A percentile compares a stretch with the other conserved stretches of the same genome.
These are phyloP conservation scores for Vulpes ferrilata DNA, from an alignment of 2,113 vertebrate genomes.

Conservation along the genomic window DNA sequence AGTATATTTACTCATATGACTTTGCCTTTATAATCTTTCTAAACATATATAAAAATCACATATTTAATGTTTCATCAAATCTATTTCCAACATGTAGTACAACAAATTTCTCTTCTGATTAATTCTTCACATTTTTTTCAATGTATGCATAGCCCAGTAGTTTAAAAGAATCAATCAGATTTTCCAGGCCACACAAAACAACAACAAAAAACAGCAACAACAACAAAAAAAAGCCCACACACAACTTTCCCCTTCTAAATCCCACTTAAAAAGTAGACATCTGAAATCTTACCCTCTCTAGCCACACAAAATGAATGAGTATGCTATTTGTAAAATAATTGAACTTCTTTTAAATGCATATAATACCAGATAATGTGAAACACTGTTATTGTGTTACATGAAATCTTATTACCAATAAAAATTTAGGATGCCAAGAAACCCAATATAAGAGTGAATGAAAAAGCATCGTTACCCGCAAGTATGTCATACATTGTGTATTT, in stretches of 20 bases:
- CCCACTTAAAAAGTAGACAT: background rate
- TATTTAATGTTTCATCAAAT: background rate
- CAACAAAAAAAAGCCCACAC: background rate
- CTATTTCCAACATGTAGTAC: background rate
- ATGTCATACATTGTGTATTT: slow-evolving; percentile 19
- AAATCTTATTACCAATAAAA: slow-evolving; percentile 44
- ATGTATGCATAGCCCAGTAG: background rate
- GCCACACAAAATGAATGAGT: slow-evolving; percentile 30
- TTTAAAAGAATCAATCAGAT: background rate
- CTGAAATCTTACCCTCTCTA: background rate
- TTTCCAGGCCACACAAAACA: background rate
- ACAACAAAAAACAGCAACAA: background rate
- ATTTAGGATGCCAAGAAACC: background rate
- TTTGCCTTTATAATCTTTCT: background rate
- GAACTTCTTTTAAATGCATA: slow-evolving; percentile 34
- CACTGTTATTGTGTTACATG: slow-evolving; percentile 1
- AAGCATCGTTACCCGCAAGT: background rate
- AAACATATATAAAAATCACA: background rate
- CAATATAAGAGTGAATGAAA: slow-evolving; percentile 5
- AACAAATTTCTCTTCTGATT: background rate
- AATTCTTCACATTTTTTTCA: slow-evolving; percentile 28
- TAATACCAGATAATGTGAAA: slow-evolving; percentile 54
- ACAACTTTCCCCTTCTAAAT: background rate
- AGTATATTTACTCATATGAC: background rate
- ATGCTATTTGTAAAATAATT: slow-evolving; percentile 35